A percentile compares a stretch with the other conserved stretches of the same genome.
phyloP scores from a whole-genome alignment of 2,888 invertebrate species.

The Epinotia brunnichana region DNA sequence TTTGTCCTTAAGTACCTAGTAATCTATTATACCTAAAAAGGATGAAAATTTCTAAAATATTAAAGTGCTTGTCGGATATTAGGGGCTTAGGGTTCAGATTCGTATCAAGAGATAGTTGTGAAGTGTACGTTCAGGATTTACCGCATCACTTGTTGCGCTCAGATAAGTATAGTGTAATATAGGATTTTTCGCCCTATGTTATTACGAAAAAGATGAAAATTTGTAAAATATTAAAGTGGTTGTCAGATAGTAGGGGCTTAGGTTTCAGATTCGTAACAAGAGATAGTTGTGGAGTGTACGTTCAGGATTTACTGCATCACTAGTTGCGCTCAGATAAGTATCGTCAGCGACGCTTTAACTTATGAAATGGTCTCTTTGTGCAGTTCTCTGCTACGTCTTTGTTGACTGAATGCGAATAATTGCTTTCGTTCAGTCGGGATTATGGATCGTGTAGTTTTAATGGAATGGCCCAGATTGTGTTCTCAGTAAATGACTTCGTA shows the following conservation, averaged over 20 bases:
- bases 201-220: neutral
- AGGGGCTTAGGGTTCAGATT: constrained; percentile 54
- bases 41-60: constrained; percentile 8
- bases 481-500: constrained; percentile 72
- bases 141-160: constrained; percentile 77
- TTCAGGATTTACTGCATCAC: constrained; percentile 78
- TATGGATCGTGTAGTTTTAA: constrained; percentile 73
- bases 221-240: constrained; percentile 9
- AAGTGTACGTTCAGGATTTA: constrained; percentile 75
- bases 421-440: constrained; percentile 69
- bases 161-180: constrained; percentile 67
- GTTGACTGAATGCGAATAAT: constrained; percentile 76
- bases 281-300: constrained; percentile 71
- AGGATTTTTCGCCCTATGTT: too few relatives aligned
- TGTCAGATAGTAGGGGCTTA: constrained; percentile 38
- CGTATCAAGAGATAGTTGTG: constrained; percentile 67
- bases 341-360: constrained; percentile 72
- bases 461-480: constrained; percentile 72
- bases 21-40: neutral
- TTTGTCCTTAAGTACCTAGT: neutral
- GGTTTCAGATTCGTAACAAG: constrained; percentile 61
- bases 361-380: constrained; percentile 77
- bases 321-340: constrained; percentile 77
- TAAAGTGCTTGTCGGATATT: constrained; percentile 12
- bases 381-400: constrained; percentile 63